These are phyloP conservation scores for Therioaphis trifolii DNA, from an alignment of 2,888 invertebrate species.

Conservation along the genomic window DNA sequence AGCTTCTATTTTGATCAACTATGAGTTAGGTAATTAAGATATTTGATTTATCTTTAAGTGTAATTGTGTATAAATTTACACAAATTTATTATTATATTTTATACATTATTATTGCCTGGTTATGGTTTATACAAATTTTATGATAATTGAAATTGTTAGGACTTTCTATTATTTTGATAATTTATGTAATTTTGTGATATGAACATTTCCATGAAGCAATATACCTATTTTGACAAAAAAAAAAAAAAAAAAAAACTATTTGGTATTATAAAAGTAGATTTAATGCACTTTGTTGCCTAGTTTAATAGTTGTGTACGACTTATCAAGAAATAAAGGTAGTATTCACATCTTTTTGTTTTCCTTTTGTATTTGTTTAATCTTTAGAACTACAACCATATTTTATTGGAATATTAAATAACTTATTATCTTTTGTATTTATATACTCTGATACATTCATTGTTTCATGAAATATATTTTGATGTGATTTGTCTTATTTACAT, in stretches of 20 bases:
- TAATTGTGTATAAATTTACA: constrained; percentile 12
- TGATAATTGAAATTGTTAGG: constrained; percentile 34
- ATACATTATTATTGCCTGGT: constrained; percentile 24
- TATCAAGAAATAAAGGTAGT: constrained; percentile 6
- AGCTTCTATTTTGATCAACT: constrained; percentile 41
- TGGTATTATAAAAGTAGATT: constrained; percentile 4
- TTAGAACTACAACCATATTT: constrained; percentile 25
- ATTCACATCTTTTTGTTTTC: constrained; percentile 4
- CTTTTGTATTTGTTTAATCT: constrained; percentile 26
- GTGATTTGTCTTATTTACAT: constrained; percentile 21
- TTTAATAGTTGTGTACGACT: not conserved
- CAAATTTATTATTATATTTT: constrained; percentile 18
- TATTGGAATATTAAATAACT: constrained; percentile 35
- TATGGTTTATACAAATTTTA: constrained; percentile 52
- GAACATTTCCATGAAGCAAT: constrained; percentile 26
- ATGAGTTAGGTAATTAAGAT: constrained; percentile 26
- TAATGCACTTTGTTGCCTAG: constrained; percentile 1
- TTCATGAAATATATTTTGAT: constrained; percentile 46
- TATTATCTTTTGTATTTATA: constrained; percentile 41
- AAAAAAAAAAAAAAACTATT: constrained; percentile 20
- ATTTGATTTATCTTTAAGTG: constrained; percentile 7
- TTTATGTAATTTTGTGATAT: constrained; percentile 48
- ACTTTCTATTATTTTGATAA: constrained; percentile 34
- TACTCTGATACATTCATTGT: constrained; percentile 18
- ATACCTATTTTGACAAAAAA: not conserved